These are phyloP conservation scores for Busseola fusca DNA, from an alignment of 2,888 invertebrate genomes.

Conservation along the genomic window DNA sequence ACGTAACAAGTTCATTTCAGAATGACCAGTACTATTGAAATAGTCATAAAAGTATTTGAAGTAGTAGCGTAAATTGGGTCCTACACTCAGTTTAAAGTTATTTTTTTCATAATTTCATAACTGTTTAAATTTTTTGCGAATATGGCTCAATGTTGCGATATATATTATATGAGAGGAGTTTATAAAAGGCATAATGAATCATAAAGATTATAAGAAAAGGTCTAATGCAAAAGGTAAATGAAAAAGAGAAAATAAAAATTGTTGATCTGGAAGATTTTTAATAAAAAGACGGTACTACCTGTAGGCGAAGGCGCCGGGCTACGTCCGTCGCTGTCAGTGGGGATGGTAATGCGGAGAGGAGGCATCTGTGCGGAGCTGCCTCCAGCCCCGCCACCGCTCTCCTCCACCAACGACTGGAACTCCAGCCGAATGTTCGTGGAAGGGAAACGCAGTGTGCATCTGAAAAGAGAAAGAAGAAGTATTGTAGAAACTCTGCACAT, in stretches of 20 bases:
- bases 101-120: no score
- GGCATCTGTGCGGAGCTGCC: slow-evolving; percentile 89
- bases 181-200: neutral
- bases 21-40: no score
- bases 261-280: neutral
- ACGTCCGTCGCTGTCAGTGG: slow-evolving; percentile 91
- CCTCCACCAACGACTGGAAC: slow-evolving; percentile 97
- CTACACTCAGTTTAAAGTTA: no score
- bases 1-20: no score
- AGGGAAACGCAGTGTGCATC: slow-evolving; percentile 98
- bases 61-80: no score
- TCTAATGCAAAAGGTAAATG: neutral
- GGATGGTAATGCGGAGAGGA: slow-evolving; percentile 95
- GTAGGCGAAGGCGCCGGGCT: slow-evolving; percentile 98
- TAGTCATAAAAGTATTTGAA: no score
- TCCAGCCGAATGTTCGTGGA: slow-evolving; percentile 98
- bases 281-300: slow-evolving; percentile 82
- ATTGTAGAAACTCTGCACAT: neutral
- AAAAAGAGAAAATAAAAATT: neutral
- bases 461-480: slow-evolving; percentile 79
- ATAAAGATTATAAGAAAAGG: neutral
- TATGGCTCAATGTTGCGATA: no score
- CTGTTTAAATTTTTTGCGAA: no score
- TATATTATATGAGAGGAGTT: neutral
- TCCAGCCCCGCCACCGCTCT: slow-evolving; percentile 89